Evolutionary conservation across 64 coral and sea anemone species (phyloP), one percentile per base, ranked within the genome.

Genomic region (Exaiptasia diaphana): DNA sequence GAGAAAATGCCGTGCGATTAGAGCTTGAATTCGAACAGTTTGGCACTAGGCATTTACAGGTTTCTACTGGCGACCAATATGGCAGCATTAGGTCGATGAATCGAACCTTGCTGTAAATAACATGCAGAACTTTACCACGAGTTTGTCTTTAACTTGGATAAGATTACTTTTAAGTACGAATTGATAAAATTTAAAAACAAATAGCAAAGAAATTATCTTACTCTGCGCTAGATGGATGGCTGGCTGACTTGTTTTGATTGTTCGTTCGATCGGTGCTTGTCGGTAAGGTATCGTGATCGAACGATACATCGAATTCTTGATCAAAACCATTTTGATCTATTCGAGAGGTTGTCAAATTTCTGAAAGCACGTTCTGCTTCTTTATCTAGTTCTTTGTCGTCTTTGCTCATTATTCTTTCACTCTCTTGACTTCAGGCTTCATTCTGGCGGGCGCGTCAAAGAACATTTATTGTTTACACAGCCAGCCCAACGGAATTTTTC

Each of bases 131-230:
- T 78, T 18, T n/a, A n/a, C n/a, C n/a, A 57, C 69, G 10, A 73
- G 84, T 18, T 77, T 21, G 11, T 32, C 84, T 45, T 87, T 73
- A 53, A 73, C 78, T 41, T 87, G 77, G 0, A 87, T 33, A 53
- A 73, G 63, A 31, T 35, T 32, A 35, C 32, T 28, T 37, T 3
- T 17, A 26, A 1, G 13, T 35, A 13, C 10, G 15, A 29, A 3
- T 7, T 18, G 20, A 0, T 10, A n/a, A 15, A 35, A 28, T 35
- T 20, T 32, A 17, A 37, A 3, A 64, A 3, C 22, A 64, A 35
- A 28, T 64, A 5, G 32, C 3, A 4, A 13, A 64, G 11, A 11
- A 35, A 5, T 65, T 1, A 1, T 20, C 7, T 65, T 5, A 17
- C 32, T 15, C 32, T 38, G 30, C 26, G 13, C 3, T 21, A 1